Conservation (phyloP, 2,113 vertebrate genomes). For the Emberiza fucata region DNA sequence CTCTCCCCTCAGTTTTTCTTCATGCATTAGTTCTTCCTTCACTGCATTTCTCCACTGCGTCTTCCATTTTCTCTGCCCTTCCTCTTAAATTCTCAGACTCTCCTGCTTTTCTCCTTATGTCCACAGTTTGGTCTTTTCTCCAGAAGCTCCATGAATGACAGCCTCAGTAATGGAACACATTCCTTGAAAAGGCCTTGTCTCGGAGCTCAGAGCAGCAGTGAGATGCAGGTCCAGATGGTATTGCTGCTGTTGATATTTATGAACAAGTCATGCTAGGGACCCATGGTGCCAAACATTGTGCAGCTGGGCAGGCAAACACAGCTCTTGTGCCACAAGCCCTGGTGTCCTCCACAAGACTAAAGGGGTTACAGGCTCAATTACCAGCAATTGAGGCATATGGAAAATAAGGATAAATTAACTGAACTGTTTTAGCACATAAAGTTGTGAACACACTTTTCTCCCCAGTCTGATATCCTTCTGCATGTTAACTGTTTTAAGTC, state of each 20-base stretch:
- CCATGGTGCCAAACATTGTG: fast-evolving
- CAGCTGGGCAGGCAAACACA: background rate
- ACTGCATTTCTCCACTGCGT: background rate
- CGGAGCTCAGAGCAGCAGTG: fast-evolving
- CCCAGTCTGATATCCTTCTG: background rate
- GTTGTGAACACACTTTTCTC: background rate
- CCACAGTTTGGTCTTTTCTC: background rate
- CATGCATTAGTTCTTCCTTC: background rate
- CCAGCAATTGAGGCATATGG: background rate
- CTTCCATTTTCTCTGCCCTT: background rate
- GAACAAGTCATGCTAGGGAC: background rate
- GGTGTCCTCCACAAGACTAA: fast-evolving
- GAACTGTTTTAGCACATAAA: background rate
- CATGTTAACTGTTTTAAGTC: background rate
- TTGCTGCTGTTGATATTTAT: background rate
- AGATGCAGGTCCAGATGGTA: background rate
- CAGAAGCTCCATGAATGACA: background rate
- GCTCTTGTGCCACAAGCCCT: background rate
- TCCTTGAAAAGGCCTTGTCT: background rate
- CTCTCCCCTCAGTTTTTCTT: background rate
- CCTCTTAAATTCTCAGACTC: background rate
- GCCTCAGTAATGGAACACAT: background rate
- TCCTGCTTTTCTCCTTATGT: background rate
- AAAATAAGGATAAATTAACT: background rate
- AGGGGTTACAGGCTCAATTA: background rate